These are phyloP conservation scores for Sesia bembeciformis DNA, from an alignment of 2,888 invertebrate genomes.

Conservation along the genomic window DNA sequence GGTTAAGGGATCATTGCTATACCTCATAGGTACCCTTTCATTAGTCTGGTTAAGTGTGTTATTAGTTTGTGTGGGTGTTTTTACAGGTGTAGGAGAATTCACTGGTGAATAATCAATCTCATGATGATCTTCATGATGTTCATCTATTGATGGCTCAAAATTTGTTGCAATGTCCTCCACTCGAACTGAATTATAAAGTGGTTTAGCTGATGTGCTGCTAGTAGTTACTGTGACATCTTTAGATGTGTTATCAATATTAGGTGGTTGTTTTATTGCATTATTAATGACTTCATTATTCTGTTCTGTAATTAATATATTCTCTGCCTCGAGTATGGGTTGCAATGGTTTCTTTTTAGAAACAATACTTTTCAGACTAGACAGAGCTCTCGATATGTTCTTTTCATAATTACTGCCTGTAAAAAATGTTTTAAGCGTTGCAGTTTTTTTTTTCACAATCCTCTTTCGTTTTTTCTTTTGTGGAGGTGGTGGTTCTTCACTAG, in stretches of 20 bases:
- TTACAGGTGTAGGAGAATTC: constrained; percentile 30
- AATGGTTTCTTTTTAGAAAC: constrained; percentile 14
- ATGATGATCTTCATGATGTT: constrained; percentile 28
- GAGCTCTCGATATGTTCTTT: constrained; percentile 45
- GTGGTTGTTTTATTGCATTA: neutral
- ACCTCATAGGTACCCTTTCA: constrained; percentile 2
- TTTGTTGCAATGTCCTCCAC: constrained; percentile 58
- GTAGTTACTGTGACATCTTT: neutral
- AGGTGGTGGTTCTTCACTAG: constrained; percentile 53
- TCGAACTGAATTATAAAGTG: constrained; percentile 9
- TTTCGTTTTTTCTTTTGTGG: constrained; percentile 59
- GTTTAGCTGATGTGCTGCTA: constrained; percentile 8
- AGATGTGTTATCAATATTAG: neutral
- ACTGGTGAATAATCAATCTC: constrained; percentile 56
- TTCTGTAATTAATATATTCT: neutral
- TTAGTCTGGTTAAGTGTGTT: constrained; percentile 8
- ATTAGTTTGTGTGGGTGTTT: constrained; percentile 8
- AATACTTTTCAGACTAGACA: constrained; percentile 39
- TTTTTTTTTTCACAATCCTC: constrained; percentile 30
- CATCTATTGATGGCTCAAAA: constrained; percentile 30
- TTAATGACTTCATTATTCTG: neutral
- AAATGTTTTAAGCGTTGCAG: constrained; percentile 34
- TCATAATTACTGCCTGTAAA: constrained; percentile 46
- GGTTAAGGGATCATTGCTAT: constrained; percentile 42
- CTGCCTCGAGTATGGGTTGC: neutral